Evolutionary conservation across 35 echinoderm and acorn worm genomes (phyloP).

Genomic region (Heliocidaris erythrogramma): DNA sequence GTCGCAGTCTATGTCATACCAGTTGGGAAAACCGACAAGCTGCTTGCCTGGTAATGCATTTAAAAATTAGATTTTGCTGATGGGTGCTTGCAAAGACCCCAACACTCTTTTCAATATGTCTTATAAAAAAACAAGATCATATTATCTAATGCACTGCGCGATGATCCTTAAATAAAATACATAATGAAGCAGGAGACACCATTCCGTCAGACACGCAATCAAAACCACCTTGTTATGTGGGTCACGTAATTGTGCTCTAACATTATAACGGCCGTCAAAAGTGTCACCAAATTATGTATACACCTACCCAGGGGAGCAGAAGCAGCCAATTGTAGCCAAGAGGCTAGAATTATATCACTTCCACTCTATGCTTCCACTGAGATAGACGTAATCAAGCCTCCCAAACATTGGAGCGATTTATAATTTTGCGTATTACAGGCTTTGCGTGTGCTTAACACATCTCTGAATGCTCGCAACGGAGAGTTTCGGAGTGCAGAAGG

Average conservation of each 20-base stretch:
- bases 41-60: too few species aligned
- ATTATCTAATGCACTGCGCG: too few species aligned
- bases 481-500: not conserved
- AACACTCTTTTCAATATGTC: too few species aligned
- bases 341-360: not conserved
- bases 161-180: too few species aligned
- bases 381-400: not conserved
- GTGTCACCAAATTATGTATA: not conserved
- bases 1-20: too few species aligned
- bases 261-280: not conserved
- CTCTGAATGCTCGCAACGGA: not conserved
- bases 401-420: not conserved
- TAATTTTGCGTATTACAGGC: not conserved
- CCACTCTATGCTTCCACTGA: not conserved
- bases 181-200: too few species aligned
- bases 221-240: not conserved
- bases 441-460: not conserved
- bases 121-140: too few species aligned
- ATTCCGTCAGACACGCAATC: too few species aligned
- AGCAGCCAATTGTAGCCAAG: not conserved
- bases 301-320: not conserved
- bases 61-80: too few species aligned
- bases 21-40: too few species aligned
- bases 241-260: not conserved
- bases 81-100: too few species aligned